phyloP scores from a whole-genome alignment of 2,888 invertebrate species.

The Parnassius smintheus region DNA sequence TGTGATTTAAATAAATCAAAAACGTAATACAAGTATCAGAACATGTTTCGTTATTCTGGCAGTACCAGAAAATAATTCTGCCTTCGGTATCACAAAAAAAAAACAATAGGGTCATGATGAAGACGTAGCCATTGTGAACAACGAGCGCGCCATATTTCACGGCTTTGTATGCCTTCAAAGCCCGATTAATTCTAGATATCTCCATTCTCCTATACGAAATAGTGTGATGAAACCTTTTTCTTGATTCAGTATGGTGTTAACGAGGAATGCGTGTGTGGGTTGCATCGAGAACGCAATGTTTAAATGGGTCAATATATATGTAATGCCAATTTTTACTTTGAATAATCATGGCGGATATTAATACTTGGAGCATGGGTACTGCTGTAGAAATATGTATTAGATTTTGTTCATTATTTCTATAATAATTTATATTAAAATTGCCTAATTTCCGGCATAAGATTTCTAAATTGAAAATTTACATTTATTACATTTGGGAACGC shows the following conservation, averaged over 20 bases:
- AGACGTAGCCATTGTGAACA: conserved; percentile 80
- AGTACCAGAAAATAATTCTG: conserved; percentile 73
- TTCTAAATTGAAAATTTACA: too few species aligned
- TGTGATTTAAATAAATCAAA: too few species aligned
- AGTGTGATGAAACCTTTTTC: conserved; percentile 75
- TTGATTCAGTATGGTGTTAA: conserved; percentile 48
- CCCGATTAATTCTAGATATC: conserved; percentile 81
- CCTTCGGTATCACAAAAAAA: conserved; percentile 72
- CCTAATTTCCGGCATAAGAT: too few species aligned
- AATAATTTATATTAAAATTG: too few species aligned
- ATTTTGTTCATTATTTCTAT: too few species aligned
- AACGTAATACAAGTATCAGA: conserved; percentile 47
- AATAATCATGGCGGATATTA: background rate
- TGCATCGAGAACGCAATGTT: conserved; percentile 25
- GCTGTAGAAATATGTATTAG: too few species aligned
- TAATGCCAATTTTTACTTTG: background rate
- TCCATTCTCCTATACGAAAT: conserved; percentile 72
- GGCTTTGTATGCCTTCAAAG: conserved; percentile 75
- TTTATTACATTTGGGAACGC: too few species aligned
- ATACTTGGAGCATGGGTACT: too few species aligned
- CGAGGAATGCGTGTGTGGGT: conserved; percentile 49
- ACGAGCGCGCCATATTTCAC: conserved; percentile 78
- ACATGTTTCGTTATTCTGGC: conserved; percentile 72
- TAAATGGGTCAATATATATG: background rate
- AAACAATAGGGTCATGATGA: conserved; percentile 79